Evolutionary conservation across 2,797 vertebrate genomes (phyloP).

Genomic region (Peromyscus aztecus): DNA sequence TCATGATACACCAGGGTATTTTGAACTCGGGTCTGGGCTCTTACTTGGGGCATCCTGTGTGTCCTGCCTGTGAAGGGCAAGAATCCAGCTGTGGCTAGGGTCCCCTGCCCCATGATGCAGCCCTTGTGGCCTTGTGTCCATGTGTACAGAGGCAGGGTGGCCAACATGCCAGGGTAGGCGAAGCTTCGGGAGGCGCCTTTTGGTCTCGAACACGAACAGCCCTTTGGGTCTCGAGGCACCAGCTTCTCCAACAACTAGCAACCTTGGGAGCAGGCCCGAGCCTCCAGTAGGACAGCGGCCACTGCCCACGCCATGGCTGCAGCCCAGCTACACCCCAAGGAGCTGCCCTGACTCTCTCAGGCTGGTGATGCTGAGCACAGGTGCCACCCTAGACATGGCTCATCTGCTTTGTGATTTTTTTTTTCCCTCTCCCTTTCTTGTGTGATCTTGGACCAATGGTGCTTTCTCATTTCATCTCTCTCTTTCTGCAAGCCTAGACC

Average conservation of each 20-base stretch:
- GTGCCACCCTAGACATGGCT: not conserved
- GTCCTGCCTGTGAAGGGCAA: not conserved
- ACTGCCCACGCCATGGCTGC: fast-evolving
- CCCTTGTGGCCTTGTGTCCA: too few species aligned
- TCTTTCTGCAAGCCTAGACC: not conserved
- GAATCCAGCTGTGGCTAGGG: not conserved
- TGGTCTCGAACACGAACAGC: not conserved
- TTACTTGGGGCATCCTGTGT: not conserved
- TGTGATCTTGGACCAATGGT: not conserved
- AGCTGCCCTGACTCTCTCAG: too few species aligned
- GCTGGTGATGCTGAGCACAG: not conserved
- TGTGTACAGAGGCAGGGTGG: not conserved
- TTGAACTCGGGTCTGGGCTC: not conserved
- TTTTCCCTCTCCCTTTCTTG: not conserved
- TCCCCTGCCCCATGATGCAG: not conserved
- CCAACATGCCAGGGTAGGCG: not conserved
- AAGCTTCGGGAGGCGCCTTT: not conserved
- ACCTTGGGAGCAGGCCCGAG: not conserved
- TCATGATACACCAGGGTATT: not conserved
- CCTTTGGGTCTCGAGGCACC: not conserved
- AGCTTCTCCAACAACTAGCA: not conserved
- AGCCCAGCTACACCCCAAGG: not conserved
- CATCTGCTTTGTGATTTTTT: not conserved
- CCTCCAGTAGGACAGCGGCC: fast-evolving
- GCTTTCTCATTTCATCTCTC: not conserved